phyloP scores from a whole-genome alignment of 2,113 vertebrate species.

The Etheostoma cragini region DNA sequence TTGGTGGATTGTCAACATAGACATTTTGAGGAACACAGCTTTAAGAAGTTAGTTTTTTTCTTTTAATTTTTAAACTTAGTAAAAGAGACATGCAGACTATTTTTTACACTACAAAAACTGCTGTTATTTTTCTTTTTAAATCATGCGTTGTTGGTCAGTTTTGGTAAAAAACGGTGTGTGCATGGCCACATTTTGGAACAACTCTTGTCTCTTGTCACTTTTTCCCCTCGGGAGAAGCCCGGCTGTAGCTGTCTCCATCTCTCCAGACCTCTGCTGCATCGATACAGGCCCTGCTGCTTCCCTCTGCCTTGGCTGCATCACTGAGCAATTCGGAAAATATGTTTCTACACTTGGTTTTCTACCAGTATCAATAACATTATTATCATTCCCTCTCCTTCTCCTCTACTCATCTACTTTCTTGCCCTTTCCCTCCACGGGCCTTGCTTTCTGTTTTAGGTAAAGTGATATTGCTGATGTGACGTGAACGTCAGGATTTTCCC shows the following conservation, averaged over 20 bases:
- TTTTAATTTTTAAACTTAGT: no score
- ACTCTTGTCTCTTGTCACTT: conserved; percentile 58
- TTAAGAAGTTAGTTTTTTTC: no score
- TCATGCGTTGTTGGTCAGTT: conserved; percentile 11
- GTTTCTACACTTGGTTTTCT: conserved; percentile 57
- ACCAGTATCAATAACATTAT: conserved; percentile 51
- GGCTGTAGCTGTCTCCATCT: conserved; percentile 51
- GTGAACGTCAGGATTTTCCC: conserved; percentile 57
- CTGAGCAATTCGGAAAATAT: conserved; percentile 59
- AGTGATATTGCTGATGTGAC: conserved; percentile 72
- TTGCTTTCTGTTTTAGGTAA: conserved; percentile 55
- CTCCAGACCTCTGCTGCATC: conserved; percentile 64
- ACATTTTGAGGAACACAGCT: no score
- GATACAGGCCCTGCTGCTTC: conserved; percentile 37
- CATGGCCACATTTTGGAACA: conserved; percentile 59
- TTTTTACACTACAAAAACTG: conserved; percentile 16
- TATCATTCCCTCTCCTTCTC: conserved; percentile 29
- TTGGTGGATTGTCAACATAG: no score
- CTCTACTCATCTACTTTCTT: conserved; percentile 19
- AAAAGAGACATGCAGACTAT: conserved; percentile 13
- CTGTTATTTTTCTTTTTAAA: conserved; percentile 36
- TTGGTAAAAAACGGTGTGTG: conserved; percentile 37
- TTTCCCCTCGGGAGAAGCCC: conserved; percentile 61
- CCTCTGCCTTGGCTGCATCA: conserved; percentile 29
- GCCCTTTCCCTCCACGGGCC: conserved; percentile 25